Evolutionary conservation across 2,888 invertebrate species (phyloP), one percentile per base, ranked within the genome.

Genomic region (Andrena bicolor): DNA sequence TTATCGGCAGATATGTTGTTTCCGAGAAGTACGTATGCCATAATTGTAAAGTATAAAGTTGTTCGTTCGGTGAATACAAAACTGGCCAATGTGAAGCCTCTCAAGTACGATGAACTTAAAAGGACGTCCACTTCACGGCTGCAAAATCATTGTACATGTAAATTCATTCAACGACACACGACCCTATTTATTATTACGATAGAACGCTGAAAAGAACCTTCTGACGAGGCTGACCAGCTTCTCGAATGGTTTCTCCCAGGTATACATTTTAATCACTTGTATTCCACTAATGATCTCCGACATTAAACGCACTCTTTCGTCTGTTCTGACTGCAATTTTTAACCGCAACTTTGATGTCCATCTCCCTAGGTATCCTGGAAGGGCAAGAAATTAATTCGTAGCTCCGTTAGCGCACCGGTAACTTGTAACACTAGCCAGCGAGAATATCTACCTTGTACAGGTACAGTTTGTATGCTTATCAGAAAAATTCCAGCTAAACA

Each of bases 261-360:
- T 96, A 89, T 97, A 98, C 97, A 98, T 97, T 94, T 98, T 98
- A 88, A 98, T 97, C 0, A 97, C 97, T 90, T 97, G 95, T 88
- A 98, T 97, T 0, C 97, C 97, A 80, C 95, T 95, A 6, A 98
- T 96, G 73, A 98, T 95, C 94, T 98, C 97, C 87, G 96, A 96
- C 97, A 97, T 97, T 13, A 97, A 94, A 80, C 96, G 95, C 16
- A 98, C 96, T 83, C 98, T 94, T 91, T 96, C 96, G 91, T 97
- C 98, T 0, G 97, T 95, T 81, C 93, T 92, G 4, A 92, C 73
- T 0, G 95, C 95, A 73, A 95, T 94, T 92, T 94, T 94, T 81
- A 90, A 91, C 48, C 95, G 92, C 53, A 95, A 91, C 74, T 92
- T 92, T 20, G 95, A 94, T 80, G 94, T 94, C 76, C 93, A 89